Percentiles rank a stretch among this genome's conserved stretches.
Conservation (phyloP, 2,113 vertebrate species). For the Lota lota region DNA sequence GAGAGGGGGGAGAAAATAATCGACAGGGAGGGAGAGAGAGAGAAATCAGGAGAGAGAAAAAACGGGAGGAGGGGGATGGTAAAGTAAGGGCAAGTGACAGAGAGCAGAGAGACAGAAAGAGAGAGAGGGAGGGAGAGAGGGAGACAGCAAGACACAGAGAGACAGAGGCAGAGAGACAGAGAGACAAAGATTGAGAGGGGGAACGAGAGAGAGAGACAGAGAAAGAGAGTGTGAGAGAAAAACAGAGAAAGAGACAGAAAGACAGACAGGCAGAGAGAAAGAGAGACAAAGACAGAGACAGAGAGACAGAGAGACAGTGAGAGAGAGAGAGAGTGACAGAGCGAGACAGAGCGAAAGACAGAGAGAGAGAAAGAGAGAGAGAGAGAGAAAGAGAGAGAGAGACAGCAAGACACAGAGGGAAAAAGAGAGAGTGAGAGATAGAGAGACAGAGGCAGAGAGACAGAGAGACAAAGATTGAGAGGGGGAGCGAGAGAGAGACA, state of each 20-base stretch:
- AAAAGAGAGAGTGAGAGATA: constrained; percentile 52
- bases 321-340: constrained; percentile 11
- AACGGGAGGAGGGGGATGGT: constrained; percentile 15
- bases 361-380: constrained; percentile 36
- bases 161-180: too few relatives aligned
- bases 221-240: too few relatives aligned
- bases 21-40: constrained; percentile 9
- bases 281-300: constrained; percentile 60
- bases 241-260: too few relatives aligned
- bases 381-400: constrained; percentile 34
- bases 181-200: too few relatives aligned
- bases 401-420: not conserved
- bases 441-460: too few relatives aligned
- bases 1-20: constrained; percentile 9
- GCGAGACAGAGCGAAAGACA: constrained; percentile 16
- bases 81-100: constrained; percentile 32
- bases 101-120: constrained; percentile 51
- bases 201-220: too few relatives aligned
- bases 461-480: too few relatives aligned
- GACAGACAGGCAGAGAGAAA: constrained; percentile 48
- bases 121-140: constrained; percentile 34
- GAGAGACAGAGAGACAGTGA: constrained; percentile 6
- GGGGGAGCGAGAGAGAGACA: too few relatives aligned
- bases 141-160: not conserved
- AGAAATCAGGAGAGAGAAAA: constrained; percentile 14